Percentiles rank a stretch among this genome's conserved stretches.
phyloP scores from a whole-genome alignment of 2,113 vertebrate species.

The Corydoras sp. region DNA sequence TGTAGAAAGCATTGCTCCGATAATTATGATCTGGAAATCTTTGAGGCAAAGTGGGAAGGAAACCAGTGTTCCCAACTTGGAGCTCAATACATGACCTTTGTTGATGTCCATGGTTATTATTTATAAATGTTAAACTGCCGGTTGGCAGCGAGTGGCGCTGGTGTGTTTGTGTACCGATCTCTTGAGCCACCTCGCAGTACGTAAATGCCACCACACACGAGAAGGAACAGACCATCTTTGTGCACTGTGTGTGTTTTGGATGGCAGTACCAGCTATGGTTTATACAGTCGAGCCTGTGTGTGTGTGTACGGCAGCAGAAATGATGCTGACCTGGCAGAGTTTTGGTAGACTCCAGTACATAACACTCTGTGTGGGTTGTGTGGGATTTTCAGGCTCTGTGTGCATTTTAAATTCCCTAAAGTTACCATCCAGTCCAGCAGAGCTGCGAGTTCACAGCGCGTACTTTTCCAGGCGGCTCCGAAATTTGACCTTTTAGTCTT shows the following conservation, averaged over 20 bases:
- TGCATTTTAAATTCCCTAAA: background rate
- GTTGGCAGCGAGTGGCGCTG: background rate
- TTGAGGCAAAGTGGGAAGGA: too few relatives aligned
- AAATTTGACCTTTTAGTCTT: too few relatives aligned
- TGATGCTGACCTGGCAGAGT: constrained; percentile 18
- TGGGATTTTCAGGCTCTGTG: constrained; percentile 1
- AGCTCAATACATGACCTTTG: too few relatives aligned
- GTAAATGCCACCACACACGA: constrained; percentile 8
- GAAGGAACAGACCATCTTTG: constrained; percentile 29
- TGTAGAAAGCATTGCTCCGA: too few relatives aligned
- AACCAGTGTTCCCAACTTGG: too few relatives aligned
- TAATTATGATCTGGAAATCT: too few relatives aligned
- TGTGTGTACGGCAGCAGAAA: constrained; percentile 23
- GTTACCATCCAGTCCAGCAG: constrained; percentile 14
- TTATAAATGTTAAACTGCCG: too few relatives aligned
- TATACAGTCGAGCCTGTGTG: constrained; percentile 11
- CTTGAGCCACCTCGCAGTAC: background rate
- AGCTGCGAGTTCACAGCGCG: background rate
- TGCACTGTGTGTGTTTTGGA: constrained; percentile 37
- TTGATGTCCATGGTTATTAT: too few relatives aligned
- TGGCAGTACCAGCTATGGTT: constrained; percentile 16
- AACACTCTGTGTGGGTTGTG: constrained; percentile 19
- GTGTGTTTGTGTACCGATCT: constrained; percentile 9
- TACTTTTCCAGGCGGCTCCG: too few relatives aligned
- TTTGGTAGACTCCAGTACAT: constrained; percentile 16